Conservation (phyloP, 92 coral and sea anemone genomes). For the Palythoa heliodiscus region DNA sequence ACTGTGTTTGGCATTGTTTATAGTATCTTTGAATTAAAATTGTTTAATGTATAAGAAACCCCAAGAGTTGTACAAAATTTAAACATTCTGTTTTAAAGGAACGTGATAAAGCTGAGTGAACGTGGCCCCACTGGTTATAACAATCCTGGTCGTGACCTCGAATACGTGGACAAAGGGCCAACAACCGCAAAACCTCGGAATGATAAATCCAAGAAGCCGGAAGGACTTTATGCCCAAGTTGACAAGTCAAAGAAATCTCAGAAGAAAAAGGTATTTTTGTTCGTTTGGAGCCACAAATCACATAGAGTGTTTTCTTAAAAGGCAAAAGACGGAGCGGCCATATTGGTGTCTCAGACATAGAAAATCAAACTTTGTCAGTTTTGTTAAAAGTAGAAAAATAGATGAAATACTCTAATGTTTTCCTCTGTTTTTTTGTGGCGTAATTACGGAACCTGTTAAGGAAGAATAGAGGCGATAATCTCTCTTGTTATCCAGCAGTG, state of each 20-base stretch:
- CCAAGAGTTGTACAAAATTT: neutral
- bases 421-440: too few relatives aligned
- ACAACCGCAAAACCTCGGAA: neutral
- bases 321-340: neutral
- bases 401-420: too few relatives aligned
- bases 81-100: neutral
- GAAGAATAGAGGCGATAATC: too few relatives aligned
- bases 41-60: neutral
- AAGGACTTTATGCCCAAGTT: conserved; percentile 18
- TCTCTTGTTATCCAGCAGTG: too few relatives aligned
- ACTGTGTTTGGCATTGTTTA: too few relatives aligned
- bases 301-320: neutral
- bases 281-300: neutral
- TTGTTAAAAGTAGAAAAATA: too few relatives aligned
- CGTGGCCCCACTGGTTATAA: neutral
- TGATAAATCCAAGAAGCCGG: conserved; percentile 13
- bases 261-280: conserved; percentile 20
- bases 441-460: too few relatives aligned
- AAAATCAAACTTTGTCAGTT: too few relatives aligned
- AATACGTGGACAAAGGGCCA: conserved; percentile 1
- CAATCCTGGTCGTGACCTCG: neutral
- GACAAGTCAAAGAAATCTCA: conserved; percentile 18
- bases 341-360: too few relatives aligned
- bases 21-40: neutral
- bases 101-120: neutral